Conservation (phyloP, 2,888 invertebrate species). For the Druceiella hillmani region DNA sequence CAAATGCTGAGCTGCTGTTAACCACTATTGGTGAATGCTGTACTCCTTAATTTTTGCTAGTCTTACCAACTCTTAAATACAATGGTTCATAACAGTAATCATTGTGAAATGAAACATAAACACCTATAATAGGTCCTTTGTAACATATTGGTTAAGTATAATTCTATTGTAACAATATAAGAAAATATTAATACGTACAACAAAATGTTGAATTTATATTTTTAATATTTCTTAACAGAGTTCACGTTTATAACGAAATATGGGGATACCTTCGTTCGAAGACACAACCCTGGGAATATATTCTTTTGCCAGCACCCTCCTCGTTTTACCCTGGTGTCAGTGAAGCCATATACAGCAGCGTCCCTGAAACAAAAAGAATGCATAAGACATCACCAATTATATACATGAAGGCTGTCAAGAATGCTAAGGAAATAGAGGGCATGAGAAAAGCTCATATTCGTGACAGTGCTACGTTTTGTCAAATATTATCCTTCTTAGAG, state of each 20-base stretch:
- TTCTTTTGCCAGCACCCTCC: constrained; percentile 64
- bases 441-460: constrained; percentile 81
- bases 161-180: no score
- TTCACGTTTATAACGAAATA: constrained; percentile 62
- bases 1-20: no score
- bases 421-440: constrained; percentile 68
- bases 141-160: no score
- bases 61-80: no score
- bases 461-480: constrained; percentile 87
- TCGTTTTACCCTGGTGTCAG: constrained; percentile 70
- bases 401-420: constrained; percentile 83
- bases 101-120: no score
- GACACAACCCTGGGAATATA: constrained; percentile 56
- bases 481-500: constrained; percentile 73
- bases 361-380: constrained; percentile 54
- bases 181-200: no score
- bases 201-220: constrained; percentile 10
- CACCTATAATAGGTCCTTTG: no score
- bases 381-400: constrained; percentile 75
- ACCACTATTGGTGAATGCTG: no score
- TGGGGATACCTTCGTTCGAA: constrained; percentile 65
- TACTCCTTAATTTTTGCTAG: no score
- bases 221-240: constrained; percentile 39
- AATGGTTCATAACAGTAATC: no score
- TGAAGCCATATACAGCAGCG: constrained; percentile 58